Evolutionary conservation across 2,113 vertebrate genomes (phyloP).

Genomic region (Aegithalos caudatus): DNA sequence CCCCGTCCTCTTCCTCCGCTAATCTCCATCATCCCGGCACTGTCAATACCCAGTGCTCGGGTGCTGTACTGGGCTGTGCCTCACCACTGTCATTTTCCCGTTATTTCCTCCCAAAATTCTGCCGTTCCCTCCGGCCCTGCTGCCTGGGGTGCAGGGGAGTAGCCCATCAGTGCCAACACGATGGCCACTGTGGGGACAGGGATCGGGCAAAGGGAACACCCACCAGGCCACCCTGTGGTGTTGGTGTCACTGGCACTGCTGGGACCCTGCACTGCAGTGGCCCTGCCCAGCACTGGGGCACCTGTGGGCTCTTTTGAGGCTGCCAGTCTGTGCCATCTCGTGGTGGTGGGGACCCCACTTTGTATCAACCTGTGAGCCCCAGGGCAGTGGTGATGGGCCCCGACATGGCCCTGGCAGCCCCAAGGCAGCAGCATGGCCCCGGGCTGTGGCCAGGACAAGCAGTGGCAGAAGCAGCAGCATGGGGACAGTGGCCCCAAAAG

Average conservation of each 20-base stretch:
- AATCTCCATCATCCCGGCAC: neutral
- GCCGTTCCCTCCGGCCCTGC: accelerated
- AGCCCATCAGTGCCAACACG: neutral
- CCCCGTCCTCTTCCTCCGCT: neutral
- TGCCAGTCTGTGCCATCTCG: neutral
- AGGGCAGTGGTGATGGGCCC: accelerated
- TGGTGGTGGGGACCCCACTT: neutral
- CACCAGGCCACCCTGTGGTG: neutral
- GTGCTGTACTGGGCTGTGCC: neutral
- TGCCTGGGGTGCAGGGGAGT: neutral
- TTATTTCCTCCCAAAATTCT: neutral
- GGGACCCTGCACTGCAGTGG: accelerated
- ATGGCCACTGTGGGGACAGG: accelerated
- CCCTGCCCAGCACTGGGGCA: accelerated
- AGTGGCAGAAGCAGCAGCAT: accelerated
- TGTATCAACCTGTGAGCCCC: accelerated
- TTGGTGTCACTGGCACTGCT: neutral
- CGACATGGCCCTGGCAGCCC: accelerated
- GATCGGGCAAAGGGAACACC: accelerated
- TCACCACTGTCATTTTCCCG: neutral
- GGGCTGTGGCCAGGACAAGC: neutral
- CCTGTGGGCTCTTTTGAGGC: neutral
- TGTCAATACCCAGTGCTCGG: accelerated
- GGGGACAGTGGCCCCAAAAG: neutral
- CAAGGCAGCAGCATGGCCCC: neutral